phyloP scores from a whole-genome alignment of 2,113 vertebrate genomes.

The Urocitellus parryii region DNA sequence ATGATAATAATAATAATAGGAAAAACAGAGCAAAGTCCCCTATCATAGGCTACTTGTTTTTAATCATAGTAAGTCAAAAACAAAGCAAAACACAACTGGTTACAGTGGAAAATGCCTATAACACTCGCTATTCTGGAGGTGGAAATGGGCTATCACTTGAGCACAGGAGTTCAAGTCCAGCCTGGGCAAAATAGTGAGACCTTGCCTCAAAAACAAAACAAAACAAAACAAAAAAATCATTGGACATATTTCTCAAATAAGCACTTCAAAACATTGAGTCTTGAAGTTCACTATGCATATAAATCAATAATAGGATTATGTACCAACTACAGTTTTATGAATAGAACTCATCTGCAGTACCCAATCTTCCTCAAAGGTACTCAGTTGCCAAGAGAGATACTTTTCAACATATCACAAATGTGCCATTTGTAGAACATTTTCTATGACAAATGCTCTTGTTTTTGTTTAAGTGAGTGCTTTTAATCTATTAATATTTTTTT shows the following conservation, averaged over 20 bases:
- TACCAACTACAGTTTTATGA: constrained; percentile 1
- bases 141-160: not conserved
- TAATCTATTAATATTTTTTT: constrained; percentile 56
- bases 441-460: constrained; percentile 40
- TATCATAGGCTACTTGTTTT: not conserved
- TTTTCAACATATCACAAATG: constrained; percentile 49
- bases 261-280: not conserved
- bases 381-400: constrained; percentile 39
- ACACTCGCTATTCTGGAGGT: not conserved
- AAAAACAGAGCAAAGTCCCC: not conserved
- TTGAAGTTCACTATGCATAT: not conserved
- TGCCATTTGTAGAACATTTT: constrained; percentile 52
- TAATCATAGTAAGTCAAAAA: not conserved
- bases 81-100: not conserved
- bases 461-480: constrained; percentile 62
- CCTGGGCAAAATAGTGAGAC: not conserved
- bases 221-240: not conserved
- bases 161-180: not conserved
- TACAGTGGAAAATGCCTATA: not conserved
- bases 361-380: constrained; percentile 8
- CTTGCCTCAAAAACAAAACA: not conserved
- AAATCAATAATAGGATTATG: not conserved
- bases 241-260: not conserved
- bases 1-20: not conserved
- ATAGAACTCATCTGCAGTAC: not conserved